phyloP scores from a whole-genome alignment of 2,888 invertebrate species.

The Girardia tigrina region DNA sequence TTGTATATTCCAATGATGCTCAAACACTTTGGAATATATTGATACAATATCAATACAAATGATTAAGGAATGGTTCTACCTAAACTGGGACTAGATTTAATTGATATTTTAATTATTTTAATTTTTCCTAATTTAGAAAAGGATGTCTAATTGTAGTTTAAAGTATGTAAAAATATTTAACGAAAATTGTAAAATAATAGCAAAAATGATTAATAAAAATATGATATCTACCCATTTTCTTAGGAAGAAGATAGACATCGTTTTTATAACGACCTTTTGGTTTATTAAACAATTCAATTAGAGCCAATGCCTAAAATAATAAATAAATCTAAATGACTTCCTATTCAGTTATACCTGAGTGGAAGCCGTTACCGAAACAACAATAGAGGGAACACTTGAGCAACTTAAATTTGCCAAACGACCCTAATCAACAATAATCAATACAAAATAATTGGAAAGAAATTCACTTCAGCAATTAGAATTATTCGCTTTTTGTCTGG shows the following conservation, averaged over 20 bases:
- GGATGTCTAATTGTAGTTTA: too few species aligned
- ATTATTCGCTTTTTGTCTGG: conserved; percentile 87
- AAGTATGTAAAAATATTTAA: too few species aligned
- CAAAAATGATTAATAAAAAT: too few species aligned
- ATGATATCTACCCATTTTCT: conserved; percentile 72
- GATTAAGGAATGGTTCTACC: too few species aligned
- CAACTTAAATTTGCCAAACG: conserved; percentile 83
- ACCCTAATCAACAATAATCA: conserved; percentile 55
- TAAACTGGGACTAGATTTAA: too few species aligned
- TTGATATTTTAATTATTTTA: too few species aligned
- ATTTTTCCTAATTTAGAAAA: too few species aligned
- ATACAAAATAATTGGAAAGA: too few species aligned
- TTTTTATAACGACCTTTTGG: conserved; percentile 78
- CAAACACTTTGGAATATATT: too few species aligned
- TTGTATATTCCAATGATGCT: too few species aligned
- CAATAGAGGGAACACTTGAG: conserved; percentile 88
- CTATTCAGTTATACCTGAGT: conserved; percentile 59
- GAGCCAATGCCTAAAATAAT: conserved; percentile 62
- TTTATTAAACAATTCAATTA: conserved; percentile 90
- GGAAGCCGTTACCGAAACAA: conserved; percentile 88
- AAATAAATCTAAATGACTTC: not conserved
- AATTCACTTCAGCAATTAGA: conserved; percentile 62
- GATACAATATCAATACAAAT: too few species aligned
- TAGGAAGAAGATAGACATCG: conserved; percentile 88
- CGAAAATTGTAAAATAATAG: too few species aligned